phyloP scores from a whole-genome alignment of 2,797 vertebrate genomes.

The Notamacropus eugenii region DNA sequence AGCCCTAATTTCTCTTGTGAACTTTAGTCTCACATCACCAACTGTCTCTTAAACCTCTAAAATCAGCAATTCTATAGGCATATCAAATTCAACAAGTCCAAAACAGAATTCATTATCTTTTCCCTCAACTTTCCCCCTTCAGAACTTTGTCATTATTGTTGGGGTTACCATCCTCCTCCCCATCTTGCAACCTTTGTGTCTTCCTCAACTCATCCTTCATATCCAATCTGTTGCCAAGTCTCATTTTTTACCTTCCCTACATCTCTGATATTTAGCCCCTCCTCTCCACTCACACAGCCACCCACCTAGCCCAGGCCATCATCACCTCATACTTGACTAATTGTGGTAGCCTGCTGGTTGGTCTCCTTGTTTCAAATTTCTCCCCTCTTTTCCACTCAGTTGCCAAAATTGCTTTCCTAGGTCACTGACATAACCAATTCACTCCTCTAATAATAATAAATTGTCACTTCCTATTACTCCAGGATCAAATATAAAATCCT shows the following conservation, averaged over 20 bases:
- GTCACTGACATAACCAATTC: not conserved
- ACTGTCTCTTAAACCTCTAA: not conserved
- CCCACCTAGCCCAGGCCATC: not conserved
- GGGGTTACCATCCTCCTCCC: not conserved
- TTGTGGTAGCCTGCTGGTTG: not conserved
- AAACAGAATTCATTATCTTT: not conserved
- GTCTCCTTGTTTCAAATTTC: not conserved
- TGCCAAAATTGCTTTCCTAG: not conserved
- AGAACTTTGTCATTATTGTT: not conserved
- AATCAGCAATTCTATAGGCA: not conserved
- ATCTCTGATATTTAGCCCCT: not conserved
- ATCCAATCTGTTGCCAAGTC: not conserved
- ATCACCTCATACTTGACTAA: not conserved
- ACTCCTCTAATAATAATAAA: not conserved
- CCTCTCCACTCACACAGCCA: not conserved
- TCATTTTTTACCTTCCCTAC: not conserved
- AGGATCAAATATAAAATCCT: not conserved
- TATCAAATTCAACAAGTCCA: not conserved
- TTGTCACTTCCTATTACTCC: not conserved
- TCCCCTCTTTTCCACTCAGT: not conserved
- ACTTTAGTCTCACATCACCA: not conserved
- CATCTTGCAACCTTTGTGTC: not conserved
- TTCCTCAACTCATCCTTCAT: not conserved
- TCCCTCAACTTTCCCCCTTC: not conserved
- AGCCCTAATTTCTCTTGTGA: not conserved